Percentiles rank a stretch among this genome's conserved stretches.
Evolutionary conservation across 2,888 invertebrate species (phyloP).

Genomic region (Cataglyphis altisquamis): DNA sequence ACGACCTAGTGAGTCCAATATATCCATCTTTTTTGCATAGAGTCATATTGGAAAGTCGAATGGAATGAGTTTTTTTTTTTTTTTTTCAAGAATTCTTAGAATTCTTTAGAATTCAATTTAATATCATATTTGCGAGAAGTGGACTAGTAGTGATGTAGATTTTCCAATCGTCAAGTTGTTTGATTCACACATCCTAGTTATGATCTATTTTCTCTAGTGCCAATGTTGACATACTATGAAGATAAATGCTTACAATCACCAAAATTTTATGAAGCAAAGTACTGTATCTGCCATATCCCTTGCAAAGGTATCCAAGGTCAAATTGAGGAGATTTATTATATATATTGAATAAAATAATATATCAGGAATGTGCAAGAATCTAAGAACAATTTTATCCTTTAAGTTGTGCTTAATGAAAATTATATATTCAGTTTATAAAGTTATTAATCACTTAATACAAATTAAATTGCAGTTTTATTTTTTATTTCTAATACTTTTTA

Average conservation of each 20-base stretch:
- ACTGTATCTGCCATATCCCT: slow-evolving; percentile 82
- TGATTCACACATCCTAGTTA: slow-evolving; percentile 71
- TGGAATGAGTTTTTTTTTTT: slow-evolving; percentile 43
- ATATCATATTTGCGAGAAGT: slow-evolving; percentile 58
- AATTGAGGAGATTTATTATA: slow-evolving; percentile 71
- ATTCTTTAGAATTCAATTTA: slow-evolving; percentile 24
- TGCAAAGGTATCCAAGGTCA: slow-evolving; percentile 81
- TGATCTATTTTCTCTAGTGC: slow-evolving; percentile 82
- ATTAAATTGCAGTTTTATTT: not conserved
- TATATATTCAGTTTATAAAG: not conserved
- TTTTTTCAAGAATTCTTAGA: slow-evolving; percentile 25
- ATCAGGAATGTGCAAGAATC: slow-evolving; percentile 68
- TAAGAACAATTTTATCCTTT: slow-evolving; percentile 23
- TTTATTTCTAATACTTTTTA: not conserved
- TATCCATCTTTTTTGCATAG: slow-evolving; percentile 41
- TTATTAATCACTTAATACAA: not conserved
- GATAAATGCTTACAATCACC: slow-evolving; percentile 82
- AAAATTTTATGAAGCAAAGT: slow-evolving; percentile 83
- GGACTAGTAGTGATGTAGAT: slow-evolving; percentile 72
- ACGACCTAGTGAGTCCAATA: slow-evolving; percentile 85
- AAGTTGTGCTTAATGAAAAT: not conserved
- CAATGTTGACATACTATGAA: slow-evolving; percentile 83
- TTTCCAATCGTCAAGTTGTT: slow-evolving; percentile 67
- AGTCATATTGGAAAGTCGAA: slow-evolving; percentile 10
- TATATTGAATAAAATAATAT: slow-evolving; percentile 62